Base-by-base conservation (phyloP, 2,888 invertebrate genomes). In the Platycheirus rosarum region DNA sequence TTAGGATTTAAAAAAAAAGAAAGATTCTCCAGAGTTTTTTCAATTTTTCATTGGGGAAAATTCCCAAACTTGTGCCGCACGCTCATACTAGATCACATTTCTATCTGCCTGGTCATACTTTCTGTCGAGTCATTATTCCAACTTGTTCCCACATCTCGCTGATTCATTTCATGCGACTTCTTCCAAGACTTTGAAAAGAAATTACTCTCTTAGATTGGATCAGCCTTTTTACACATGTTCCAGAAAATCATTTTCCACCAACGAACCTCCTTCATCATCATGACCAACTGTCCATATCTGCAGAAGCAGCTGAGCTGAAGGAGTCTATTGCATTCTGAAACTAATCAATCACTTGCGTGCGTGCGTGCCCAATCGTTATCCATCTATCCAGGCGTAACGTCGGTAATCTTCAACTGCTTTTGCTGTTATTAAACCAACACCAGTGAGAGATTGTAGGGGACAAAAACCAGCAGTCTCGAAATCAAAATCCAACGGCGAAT, bases 341-440 rank as follows among this genome's bases (percentile, higher is more conserved):
- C 63, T 65, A 82, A 82, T 77, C 76, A 82, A 82, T 82, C 82
- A 82, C 55, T 82, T 63, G 40, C 71, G 63, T 82, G 71, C 71
- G 63, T 82, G 71, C 82, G 82, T 82, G 76, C 63, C 57, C 76
- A 73, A 68, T 68, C 49, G 82, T 82, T 76, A 82, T 82, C 68
- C 77, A 77, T 82, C 82, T 68, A 70, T 71, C 53, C 70, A 29
- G 29, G 60, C 29, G 8, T 32, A 32, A 32, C 29, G 68, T 69
- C 35, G 46, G 69, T 13, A 55, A 62, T 63, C 68, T 13, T 37
- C 53, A 13, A 32, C 6, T 32, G 23, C 42, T 42, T 4, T 23
- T 48, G 29, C 44, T 57, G 35, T 13, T 37, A 37, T 4, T 62
- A 13, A n/a, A 13, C 23, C 23, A 23, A 11, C 35, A 48, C 23